These are phyloP conservation scores for Trochalopteron elliotii DNA, from an alignment of 2,113 vertebrate species.

Conservation along the genomic window DNA sequence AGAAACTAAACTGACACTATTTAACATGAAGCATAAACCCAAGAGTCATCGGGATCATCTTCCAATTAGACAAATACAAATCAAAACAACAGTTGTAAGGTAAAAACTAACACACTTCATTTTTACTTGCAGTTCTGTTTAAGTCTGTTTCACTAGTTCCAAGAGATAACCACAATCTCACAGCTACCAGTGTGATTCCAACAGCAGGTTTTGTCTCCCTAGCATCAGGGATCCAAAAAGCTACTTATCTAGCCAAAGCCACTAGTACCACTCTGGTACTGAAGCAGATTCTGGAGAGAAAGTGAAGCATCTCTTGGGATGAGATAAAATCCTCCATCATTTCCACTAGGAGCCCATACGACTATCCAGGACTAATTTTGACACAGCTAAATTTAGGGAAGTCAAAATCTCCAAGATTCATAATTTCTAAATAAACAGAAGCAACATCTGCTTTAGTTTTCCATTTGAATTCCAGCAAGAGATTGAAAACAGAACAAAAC, in stretches of 20 bases:
- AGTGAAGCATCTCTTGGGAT: not conserved
- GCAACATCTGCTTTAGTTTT: not conserved
- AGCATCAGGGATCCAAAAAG: not conserved
- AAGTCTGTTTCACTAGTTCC: not conserved
- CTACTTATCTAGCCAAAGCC: not conserved
- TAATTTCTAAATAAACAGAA: not conserved
- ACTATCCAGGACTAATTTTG: not conserved
- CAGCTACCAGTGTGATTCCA: not conserved
- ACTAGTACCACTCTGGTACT: not conserved
- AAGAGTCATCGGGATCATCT: not conserved
- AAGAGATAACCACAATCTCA: not conserved
- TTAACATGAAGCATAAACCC: not conserved
- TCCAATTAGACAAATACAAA: not conserved
- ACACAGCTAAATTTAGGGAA: not conserved
- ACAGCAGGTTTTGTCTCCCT: not conserved
- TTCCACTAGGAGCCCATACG: not conserved
- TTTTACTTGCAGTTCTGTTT: not conserved
- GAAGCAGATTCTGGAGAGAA: not conserved
- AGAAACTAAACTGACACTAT: not conserved
- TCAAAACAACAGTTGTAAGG: not conserved
- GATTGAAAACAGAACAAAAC: not conserved
- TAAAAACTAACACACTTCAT: not conserved
- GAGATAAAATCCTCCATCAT: not conserved
- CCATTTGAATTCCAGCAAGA: not conserved
- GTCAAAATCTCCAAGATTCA: not conserved